Base-by-base conservation (phyloP, 64 coral and sea anemone species). In the Stichodactyla helianthus region DNA sequence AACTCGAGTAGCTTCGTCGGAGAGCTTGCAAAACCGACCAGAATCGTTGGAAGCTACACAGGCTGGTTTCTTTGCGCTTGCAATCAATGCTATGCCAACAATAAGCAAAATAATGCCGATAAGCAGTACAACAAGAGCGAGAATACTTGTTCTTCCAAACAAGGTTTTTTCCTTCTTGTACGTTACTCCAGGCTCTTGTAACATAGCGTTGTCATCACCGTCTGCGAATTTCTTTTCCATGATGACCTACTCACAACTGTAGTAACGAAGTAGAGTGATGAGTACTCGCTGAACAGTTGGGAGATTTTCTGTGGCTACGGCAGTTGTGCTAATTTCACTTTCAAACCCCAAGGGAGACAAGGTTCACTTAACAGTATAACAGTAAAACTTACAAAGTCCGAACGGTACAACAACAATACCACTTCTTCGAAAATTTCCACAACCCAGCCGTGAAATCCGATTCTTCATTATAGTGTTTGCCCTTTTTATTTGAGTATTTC, bases 1-100 rank as follows among this genome's bases (percentile, higher is more conserved):
- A 12, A 92, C 56, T 87, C 82, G 62, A 31, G 90, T 63, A 52
- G 92, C 95, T 83, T 98, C 95, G 5, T 80, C 23, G 9, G 89
- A 92, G 54, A 90, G 88, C 50, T 74, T 58, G 82, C 95, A 98
- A 22, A 8, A 53, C 59, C 56, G 23, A 10, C 31, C 68, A 44
- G 25, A 22, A 11, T 60, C 77, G n/a, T 82, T 71, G 9, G 28
- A 16, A 50, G 4, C 74, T 25, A 87, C 85, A 9, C 53, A 83
- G 7, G 18, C 27, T 8, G 54, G 52, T 26, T 77, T 89, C 17
- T 84, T 89, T 6, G 87, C 87, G 7, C 83, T 17, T 7, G 78
- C 90, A 14, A 92, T 88, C 8, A 95, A 71, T 0, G 84, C 84
- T 9, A 95, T 89, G 4, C 93, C 93, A 3, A 91, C 63, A 6